Conservation (phyloP, 1,140 invertebrate genomes). For the Bombus fervidus region DNA sequence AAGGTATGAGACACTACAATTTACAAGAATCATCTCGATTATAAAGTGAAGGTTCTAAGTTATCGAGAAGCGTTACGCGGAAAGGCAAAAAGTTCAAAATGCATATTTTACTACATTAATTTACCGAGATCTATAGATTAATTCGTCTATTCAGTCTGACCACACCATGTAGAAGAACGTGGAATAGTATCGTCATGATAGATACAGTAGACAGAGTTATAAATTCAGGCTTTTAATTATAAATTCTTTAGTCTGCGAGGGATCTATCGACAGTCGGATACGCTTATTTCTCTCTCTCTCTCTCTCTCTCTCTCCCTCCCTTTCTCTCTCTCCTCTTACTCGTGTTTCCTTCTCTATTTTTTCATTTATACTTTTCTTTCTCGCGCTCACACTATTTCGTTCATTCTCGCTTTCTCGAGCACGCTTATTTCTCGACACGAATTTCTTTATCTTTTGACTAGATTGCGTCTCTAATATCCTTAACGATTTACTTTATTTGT, state of each 20-base stretch:
- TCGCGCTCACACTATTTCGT: background rate
- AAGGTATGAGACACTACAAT: constrained; percentile 28
- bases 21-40: constrained; percentile 26
- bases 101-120: constrained; percentile 30
- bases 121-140: constrained; percentile 57
- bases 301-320: background rate
- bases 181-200: constrained; percentile 63
- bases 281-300: constrained; percentile 28
- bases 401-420: background rate
- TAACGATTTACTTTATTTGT: constrained; percentile 74
- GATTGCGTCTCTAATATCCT: constrained; percentile 79
- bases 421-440: constrained; percentile 27
- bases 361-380: constrained; percentile 31
- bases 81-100: constrained; percentile 52
- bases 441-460: constrained; percentile 75
- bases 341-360: background rate
- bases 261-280: constrained; percentile 61
- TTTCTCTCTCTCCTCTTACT: constrained; percentile 8
- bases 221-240: constrained; percentile 58
- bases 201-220: constrained; percentile 68
- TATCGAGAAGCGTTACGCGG: constrained; percentile 59
- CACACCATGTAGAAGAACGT: constrained; percentile 66
- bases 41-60: constrained; percentile 31
- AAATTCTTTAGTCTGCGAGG: constrained; percentile 64
- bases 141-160: constrained; percentile 67